phyloP scores from a whole-genome alignment of 64 coral and sea anemone genomes.

The Stylophora pistillata region DNA sequence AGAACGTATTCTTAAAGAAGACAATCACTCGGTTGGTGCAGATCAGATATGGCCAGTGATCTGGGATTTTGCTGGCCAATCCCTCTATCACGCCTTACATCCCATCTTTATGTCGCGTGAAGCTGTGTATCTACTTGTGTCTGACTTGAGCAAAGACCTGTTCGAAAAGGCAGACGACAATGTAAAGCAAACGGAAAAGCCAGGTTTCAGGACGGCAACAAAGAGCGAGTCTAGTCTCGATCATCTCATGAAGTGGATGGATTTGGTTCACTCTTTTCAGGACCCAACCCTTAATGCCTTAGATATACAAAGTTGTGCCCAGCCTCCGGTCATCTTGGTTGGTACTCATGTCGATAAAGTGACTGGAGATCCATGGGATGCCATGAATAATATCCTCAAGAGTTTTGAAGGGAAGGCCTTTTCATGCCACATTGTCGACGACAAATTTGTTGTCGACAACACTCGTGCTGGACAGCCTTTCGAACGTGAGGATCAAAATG shows the following conservation, averaged over 20 bases:
- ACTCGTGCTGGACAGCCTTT: constrained; percentile 15
- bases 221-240: constrained; percentile 4
- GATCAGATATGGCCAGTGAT: constrained; percentile 35
- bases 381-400: constrained; percentile 4
- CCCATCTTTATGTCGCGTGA: constrained; percentile 24
- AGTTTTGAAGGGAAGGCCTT: constrained; percentile 22
- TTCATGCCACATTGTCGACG: constrained; percentile 26
- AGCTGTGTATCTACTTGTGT: constrained; percentile 30
- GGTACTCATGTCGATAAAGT: constrained; percentile 38
- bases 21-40: background rate
- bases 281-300: background rate
- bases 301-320: background rate
- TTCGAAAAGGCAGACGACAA: background rate
- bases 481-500: constrained; percentile 21
- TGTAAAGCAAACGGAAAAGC: background rate
- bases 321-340: constrained; percentile 32
- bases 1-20: constrained; percentile 11
- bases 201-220: background rate
- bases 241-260: constrained; percentile 42
- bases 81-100: constrained; percentile 21
- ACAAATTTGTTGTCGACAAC: constrained; percentile 32
- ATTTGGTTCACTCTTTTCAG: constrained; percentile 45
- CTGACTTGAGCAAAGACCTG: constrained; percentile 28
- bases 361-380: constrained; percentile 1
- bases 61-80: constrained; percentile 40